Evolutionary conservation across 1,140 invertebrate genomes (phyloP).

Genomic region (Drosophila hydei): DNA sequence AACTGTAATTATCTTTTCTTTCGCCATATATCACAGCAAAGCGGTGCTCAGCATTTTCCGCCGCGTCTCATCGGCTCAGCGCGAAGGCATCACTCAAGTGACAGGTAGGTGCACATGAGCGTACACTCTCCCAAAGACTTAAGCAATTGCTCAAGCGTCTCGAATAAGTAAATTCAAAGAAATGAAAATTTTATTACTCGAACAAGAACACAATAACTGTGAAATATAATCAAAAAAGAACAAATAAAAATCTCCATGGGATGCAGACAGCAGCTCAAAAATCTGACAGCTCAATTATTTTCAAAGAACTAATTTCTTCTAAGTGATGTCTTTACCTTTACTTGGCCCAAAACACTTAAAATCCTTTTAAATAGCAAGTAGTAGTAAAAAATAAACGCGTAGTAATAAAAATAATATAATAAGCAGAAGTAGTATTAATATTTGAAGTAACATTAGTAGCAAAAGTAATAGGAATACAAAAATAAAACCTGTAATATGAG

Average conservation of each 20-base stretch:
- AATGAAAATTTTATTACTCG: slow-evolving; percentile 19
- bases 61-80: slow-evolving; percentile 69
- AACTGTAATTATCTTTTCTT: slow-evolving; percentile 22
- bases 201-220: slow-evolving; percentile 1
- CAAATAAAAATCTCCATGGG: neutral
- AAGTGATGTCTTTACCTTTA: no score
- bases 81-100: slow-evolving; percentile 84
- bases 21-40: slow-evolving; percentile 63
- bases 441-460: no score
- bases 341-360: no score
- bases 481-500: no score
- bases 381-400: no score
- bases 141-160: slow-evolving; percentile 8
- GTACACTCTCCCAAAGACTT: slow-evolving; percentile 13
- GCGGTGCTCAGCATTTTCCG: slow-evolving; percentile 79
- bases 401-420: no score
- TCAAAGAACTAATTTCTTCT: neutral
- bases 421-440: no score
- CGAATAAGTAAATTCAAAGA: slow-evolving; percentile 3
- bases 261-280: neutral
- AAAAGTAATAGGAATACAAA: no score
- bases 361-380: no score
- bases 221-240: no score
- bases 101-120: slow-evolving; percentile 78
- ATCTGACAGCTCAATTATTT: neutral